Conservation (phyloP, 2,888 invertebrate species). For the Notodonta dromedarius region DNA sequence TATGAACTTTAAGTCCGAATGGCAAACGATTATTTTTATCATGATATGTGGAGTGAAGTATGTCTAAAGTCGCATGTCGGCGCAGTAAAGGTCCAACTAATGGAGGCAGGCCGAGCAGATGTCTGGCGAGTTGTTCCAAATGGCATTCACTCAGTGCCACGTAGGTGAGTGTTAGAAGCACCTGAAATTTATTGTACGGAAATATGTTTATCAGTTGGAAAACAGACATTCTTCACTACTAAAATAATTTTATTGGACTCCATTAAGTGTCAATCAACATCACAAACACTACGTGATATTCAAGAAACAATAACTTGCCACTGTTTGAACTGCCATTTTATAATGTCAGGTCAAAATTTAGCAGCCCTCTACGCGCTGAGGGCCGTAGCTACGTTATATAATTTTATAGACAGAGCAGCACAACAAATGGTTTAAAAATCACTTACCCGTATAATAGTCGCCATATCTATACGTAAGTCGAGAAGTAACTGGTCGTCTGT, state of each 20-base stretch:
- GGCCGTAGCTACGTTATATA: too few relatives aligned
- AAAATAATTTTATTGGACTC: too few relatives aligned
- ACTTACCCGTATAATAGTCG: background rate
- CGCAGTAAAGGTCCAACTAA: background rate
- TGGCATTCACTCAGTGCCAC: slow-evolving; percentile 15
- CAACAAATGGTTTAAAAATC: background rate
- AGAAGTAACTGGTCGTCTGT: background rate
- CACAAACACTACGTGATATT: too few relatives aligned
- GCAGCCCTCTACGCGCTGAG: too few relatives aligned
- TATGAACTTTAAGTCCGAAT: background rate
- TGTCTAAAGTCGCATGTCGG: background rate
- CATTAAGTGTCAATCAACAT: too few relatives aligned
- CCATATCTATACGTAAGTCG: background rate
- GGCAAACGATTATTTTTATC: background rate
- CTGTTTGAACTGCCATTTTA: too few relatives aligned
- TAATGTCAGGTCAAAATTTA: too few relatives aligned
- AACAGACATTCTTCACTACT: too few relatives aligned
- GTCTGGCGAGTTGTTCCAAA: background rate
- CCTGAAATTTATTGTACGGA: slow-evolving; percentile 20
- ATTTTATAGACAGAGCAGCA: too few relatives aligned
- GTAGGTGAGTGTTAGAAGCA: slow-evolving; percentile 21
- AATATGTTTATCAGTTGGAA: too few relatives aligned
- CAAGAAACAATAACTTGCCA: too few relatives aligned
- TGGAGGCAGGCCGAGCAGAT: background rate
- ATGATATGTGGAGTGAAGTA: background rate